Evolutionary conservation across 2,888 invertebrate species (phyloP).

Genomic region (Caenorhabditis wallacei): DNA sequence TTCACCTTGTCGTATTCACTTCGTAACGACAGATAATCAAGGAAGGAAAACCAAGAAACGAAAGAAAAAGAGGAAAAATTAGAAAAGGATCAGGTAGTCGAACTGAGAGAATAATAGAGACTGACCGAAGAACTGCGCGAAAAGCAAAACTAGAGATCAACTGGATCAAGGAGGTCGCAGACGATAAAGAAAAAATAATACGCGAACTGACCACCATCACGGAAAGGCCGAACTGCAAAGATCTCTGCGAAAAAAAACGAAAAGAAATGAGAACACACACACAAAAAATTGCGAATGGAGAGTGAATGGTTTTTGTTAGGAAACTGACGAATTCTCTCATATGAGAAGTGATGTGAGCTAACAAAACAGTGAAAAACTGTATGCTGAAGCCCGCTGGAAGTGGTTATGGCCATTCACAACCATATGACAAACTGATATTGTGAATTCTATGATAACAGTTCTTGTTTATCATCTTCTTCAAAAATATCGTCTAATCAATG

Average conservation of each 20-base stretch:
- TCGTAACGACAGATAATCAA: constrained; percentile 11
- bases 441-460: too few species aligned
- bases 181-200: constrained; percentile 30
- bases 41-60: constrained; percentile 12
- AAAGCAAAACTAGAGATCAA: constrained; percentile 5
- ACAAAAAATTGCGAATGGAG: constrained; percentile 30
- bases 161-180: constrained; percentile 28
- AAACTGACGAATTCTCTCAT: constrained; percentile 21
- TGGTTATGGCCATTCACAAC: too few species aligned
- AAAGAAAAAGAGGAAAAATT: constrained; percentile 18
- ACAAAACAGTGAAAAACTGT: not conserved
- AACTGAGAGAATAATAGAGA: constrained; percentile 19
- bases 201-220: constrained; percentile 30
- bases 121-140: constrained; percentile 41
- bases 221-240: constrained; percentile 51
- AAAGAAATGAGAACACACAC: constrained; percentile 17
- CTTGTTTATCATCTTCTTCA: too few species aligned
- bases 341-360: constrained; percentile 3
- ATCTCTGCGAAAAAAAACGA: constrained; percentile 26
- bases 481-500: too few species aligned
- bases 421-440: too few species aligned
- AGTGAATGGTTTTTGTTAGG: constrained; percentile 18
- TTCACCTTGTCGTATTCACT: constrained; percentile 4
- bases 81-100: constrained; percentile 45
- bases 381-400: not conserved